Evolutionary conservation across 64 coral and sea anemone genomes (phyloP).

Genomic region (Montipora capricornis): DNA sequence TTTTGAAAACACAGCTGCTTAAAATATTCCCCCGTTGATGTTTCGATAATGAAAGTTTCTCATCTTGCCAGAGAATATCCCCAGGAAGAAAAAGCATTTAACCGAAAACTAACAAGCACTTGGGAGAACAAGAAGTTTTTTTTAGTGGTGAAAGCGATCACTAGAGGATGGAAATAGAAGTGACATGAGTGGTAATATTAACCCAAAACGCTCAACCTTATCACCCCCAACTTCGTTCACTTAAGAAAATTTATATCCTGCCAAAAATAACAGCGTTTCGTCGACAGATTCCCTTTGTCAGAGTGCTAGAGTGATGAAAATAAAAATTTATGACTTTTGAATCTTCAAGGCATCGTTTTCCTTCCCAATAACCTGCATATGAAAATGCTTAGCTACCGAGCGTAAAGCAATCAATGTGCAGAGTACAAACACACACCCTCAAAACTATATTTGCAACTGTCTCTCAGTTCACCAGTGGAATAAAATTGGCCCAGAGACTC

Average conservation of each 20-base stretch:
- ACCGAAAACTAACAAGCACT: slow-evolving; percentile 55
- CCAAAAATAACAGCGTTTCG: slow-evolving; percentile 48
- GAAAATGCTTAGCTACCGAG: slow-evolving; percentile 38
- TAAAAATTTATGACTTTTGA: slow-evolving; percentile 13
- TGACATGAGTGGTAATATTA: slow-evolving; percentile 3
- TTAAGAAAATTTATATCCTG: slow-evolving; percentile 27
- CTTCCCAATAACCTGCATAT: slow-evolving; percentile 6
- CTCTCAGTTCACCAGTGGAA: slow-evolving; percentile 21
- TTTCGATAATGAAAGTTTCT: slow-evolving; percentile 69
- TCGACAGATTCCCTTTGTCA: slow-evolving; percentile 72
- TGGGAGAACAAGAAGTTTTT: slow-evolving; percentile 38
- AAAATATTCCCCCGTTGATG: slow-evolving; percentile 83
- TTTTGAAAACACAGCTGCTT: slow-evolving; percentile 98
- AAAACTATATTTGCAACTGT: slow-evolving; percentile 25
- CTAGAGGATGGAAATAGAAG: slow-evolving; percentile 22
- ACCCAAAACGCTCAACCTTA: slow-evolving; percentile 16
- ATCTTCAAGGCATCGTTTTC: slow-evolving; percentile 20
- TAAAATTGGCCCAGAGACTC: not conserved
- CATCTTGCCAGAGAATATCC: slow-evolving; percentile 11
- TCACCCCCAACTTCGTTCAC: slow-evolving; percentile 36
- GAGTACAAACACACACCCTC: slow-evolving; percentile 35
- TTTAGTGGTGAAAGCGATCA: slow-evolving; percentile 69
- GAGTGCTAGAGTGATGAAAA: slow-evolving; percentile 43
- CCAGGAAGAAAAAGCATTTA: not conserved
- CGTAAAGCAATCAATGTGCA: not conserved